Percentiles rank a stretch among this genome's conserved stretches.
These are phyloP conservation scores for Scaptomyza polygonia DNA, from an alignment of 2,888 invertebrate species.

Conservation along the genomic window DNA sequence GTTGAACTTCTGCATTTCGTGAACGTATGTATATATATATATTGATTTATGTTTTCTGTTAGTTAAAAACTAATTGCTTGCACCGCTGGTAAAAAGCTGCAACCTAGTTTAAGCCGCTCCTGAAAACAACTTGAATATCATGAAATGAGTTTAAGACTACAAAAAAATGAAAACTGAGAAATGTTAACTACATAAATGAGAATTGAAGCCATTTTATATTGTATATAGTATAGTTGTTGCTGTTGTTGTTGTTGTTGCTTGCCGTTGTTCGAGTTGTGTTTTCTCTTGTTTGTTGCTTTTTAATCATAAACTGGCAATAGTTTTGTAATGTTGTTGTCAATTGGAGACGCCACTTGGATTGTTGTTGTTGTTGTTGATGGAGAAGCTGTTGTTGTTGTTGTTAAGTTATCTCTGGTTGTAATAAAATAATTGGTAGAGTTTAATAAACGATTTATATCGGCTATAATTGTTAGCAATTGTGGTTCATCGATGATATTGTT, in stretches of 20 bases:
- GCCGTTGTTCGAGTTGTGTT: conserved; percentile 2
- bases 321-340: conserved; percentile 77
- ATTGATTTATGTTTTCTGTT: conserved; percentile 13
- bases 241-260: conserved; percentile 22
- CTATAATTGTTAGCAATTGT: conserved; percentile 81
- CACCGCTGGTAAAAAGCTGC: conserved; percentile 12
- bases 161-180: background rate
- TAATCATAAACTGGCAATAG: conserved; percentile 74
- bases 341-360: conserved; percentile 50
- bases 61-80: conserved; percentile 21
- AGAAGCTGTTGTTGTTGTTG: conserved; percentile 49
- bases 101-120: conserved; percentile 1
- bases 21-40: background rate
- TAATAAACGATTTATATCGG: conserved; percentile 83
- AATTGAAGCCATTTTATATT: conserved; percentile 18
- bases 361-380: conserved; percentile 47
- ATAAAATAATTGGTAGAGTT: conserved; percentile 84
- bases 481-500: conserved; percentile 78
- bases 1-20: background rate
- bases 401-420: conserved; percentile 83
- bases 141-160: conserved; percentile 1
- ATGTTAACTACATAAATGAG: conserved; percentile 12
- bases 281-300: conserved; percentile 30
- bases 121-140: background rate
- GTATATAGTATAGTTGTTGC: conserved; percentile 9